A percentile compares a stretch with the other conserved stretches of the same genome.
These are phyloP conservation scores for Neogale vison DNA, from an alignment of 2,113 vertebrate species.

Conservation along the genomic window DNA sequence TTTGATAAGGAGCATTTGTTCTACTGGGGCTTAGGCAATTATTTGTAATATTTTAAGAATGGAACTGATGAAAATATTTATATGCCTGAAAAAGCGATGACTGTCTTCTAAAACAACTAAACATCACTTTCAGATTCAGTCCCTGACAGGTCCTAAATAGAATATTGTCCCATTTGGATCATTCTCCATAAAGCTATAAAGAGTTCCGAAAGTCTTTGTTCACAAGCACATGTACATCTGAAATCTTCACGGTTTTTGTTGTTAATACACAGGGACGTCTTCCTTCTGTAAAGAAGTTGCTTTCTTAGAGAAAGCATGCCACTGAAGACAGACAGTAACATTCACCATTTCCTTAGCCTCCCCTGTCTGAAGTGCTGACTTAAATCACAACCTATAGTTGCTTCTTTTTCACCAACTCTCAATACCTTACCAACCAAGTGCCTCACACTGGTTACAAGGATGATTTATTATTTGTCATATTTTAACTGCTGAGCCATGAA, in stretches of 20 bases:
- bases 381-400: neutral
- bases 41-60: neutral
- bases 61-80: conserved; percentile 5
- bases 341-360: neutral
- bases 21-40: neutral
- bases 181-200: neutral
- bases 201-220: neutral
- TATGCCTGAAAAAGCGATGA: neutral
- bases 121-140: neutral
- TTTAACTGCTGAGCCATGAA: conserved; percentile 19
- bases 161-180: neutral
- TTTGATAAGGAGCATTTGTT: neutral
- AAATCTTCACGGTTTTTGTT: neutral
- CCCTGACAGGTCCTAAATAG: neutral
- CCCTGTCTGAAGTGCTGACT: neutral
- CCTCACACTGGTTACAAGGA: neutral
- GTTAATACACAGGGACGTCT: neutral
- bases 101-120: conserved; percentile 23
- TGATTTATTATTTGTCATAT: conserved; percentile 21
- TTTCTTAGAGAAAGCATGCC: neutral
- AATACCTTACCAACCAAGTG: neutral
- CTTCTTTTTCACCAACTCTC: neutral
- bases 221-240: neutral
- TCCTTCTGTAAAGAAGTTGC: neutral
- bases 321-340: neutral